These are phyloP conservation scores for Myxocyprinus asiaticus DNA, from an alignment of 2,113 vertebrate genomes.

Conservation along the genomic window DNA sequence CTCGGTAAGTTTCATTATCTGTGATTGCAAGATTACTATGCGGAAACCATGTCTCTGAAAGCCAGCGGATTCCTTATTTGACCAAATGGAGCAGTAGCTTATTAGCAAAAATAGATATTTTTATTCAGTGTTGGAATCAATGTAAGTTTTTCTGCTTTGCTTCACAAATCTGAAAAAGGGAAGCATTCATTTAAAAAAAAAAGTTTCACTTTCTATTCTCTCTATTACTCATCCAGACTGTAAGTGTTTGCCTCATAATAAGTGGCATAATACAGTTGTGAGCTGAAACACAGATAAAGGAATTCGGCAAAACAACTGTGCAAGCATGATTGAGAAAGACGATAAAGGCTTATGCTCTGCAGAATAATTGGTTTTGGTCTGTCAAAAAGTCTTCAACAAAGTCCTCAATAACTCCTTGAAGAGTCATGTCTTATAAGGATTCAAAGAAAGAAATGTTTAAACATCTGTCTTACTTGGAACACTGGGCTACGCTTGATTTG, in stretches of 20 bases:
- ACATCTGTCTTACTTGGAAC: neutral
- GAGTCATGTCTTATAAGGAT: conserved; percentile 24
- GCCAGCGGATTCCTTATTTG: conserved; percentile 17
- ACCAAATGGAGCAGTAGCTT: neutral
- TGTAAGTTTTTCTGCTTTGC: neutral
- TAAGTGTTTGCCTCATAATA: conserved; percentile 1
- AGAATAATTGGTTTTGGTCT: neutral
- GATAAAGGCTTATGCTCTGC: neutral
- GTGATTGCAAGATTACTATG: neutral
- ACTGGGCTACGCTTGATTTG: neutral
- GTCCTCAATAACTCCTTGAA: no score
- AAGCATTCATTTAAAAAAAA: neutral
- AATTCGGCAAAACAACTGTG: neutral
- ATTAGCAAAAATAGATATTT: neutral
- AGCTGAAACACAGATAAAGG: neutral
- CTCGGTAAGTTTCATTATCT: conserved; percentile 35
- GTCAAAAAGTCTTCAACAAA: conserved; percentile 1
- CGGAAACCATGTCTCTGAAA: neutral
- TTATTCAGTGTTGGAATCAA: conserved; percentile 1
- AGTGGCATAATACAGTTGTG: neutral
- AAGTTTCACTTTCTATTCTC: neutral
- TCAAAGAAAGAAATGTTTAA: conserved; percentile 32
- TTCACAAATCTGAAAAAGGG: neutral
- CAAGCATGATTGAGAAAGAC: neutral
- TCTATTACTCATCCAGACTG: neutral